phyloP scores from a whole-genome alignment of 2,797 vertebrate species.

The Lates japonicus region DNA sequence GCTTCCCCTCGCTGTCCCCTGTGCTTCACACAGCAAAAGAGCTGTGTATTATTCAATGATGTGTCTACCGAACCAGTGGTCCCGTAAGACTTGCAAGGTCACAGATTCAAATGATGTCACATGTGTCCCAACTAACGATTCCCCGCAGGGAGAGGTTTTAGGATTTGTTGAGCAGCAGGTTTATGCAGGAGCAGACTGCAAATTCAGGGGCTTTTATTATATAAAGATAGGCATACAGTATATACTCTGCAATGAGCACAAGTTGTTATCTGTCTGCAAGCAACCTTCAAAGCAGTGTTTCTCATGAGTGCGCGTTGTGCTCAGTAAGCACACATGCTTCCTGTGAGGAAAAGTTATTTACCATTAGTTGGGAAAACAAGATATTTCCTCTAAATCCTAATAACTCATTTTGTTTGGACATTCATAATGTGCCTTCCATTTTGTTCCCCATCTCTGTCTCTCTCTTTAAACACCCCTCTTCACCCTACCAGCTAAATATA shows the following conservation, averaged over 20 bases:
- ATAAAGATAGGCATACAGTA: conserved; percentile 4
- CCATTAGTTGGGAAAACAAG: conserved; percentile 2
- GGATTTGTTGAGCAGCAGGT: conserved; percentile 38
- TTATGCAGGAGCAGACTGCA: conserved; percentile 20
- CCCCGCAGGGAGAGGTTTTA: conserved; percentile 59
- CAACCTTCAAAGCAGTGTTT: conserved; percentile 12
- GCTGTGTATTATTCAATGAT: conserved; percentile 75
- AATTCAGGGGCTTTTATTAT: conserved; percentile 37
- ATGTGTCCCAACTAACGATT: conserved; percentile 78
- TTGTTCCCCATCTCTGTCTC: not conserved
- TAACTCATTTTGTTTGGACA: not conserved
- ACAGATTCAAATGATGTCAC: conserved; percentile 79
- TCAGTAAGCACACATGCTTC: not conserved
- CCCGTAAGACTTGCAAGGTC: conserved; percentile 67
- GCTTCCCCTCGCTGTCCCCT: conserved; percentile 39
- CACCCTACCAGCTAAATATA: conserved; percentile 29
- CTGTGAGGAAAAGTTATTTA: not conserved
- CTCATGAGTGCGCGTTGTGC: not conserved
- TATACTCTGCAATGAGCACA: not conserved
- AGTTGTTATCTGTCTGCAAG: conserved; percentile 17
- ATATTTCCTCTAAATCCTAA: not conserved
- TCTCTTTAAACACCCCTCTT: conserved; percentile 29
- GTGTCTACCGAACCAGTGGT: conserved; percentile 70
- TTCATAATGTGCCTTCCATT: not conserved
- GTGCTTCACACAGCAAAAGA: conserved; percentile 67